Conservation (phyloP, 2,113 vertebrate genomes). For the Elgaria multicarinata region DNA sequence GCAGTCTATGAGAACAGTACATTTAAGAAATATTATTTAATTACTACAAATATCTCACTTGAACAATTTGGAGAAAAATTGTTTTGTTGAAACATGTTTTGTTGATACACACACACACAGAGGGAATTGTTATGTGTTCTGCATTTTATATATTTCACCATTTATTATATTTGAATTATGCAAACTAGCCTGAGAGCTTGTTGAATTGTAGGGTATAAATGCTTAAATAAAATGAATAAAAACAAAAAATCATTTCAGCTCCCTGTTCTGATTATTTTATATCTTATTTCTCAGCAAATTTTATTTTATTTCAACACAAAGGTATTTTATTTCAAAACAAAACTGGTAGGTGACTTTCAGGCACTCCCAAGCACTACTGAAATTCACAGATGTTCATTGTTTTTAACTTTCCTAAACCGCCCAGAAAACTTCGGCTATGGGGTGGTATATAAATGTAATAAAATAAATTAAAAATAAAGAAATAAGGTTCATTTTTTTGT, state of each 20-base stretch:
- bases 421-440: too few relatives aligned
- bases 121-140: neutral
- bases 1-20: neutral
- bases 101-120: too few relatives aligned
- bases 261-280: neutral
- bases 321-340: slow-evolving; percentile 5
- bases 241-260: neutral
- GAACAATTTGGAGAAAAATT: neutral
- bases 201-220: neutral
- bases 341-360: neutral
- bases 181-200: neutral
- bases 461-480: too few relatives aligned
- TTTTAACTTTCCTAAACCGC: too few relatives aligned
- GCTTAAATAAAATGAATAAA: neutral
- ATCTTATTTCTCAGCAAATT: neutral
- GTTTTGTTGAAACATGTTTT: neutral
- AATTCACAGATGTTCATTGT: neutral
- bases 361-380: neutral
- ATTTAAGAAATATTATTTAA: neutral
- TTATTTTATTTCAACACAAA: neutral
- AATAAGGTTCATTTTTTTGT: neutral
- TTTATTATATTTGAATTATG: neutral
- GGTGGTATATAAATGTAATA: too few relatives aligned
- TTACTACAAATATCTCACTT: neutral
- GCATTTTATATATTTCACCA: neutral